phyloP scores from a whole-genome alignment of 2,797 vertebrate species.

The Megalops cyprinoides region DNA sequence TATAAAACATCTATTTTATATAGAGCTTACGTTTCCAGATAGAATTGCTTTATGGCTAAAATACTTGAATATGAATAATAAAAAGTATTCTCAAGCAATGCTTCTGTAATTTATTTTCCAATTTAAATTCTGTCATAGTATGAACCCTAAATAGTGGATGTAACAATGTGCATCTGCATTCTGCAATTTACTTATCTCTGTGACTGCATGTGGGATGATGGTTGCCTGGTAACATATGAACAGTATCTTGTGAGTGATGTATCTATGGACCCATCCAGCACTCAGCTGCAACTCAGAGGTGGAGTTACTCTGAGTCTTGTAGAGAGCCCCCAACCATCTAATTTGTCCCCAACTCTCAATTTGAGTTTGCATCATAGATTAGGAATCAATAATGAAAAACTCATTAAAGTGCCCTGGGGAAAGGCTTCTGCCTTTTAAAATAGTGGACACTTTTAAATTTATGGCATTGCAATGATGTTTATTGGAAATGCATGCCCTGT shows the following conservation, averaged over 20 bases:
- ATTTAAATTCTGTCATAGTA: not conserved
- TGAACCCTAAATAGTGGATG: not conserved
- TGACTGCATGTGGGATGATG: not conserved
- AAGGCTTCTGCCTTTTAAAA: not conserved
- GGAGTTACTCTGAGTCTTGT: not conserved
- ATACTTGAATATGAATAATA: slow-evolving; percentile 43
- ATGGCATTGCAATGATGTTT: not conserved
- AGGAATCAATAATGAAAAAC: not conserved
- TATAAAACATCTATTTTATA: slow-evolving; percentile 46
- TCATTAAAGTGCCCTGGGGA: not conserved
- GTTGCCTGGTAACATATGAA: slow-evolving; percentile 18
- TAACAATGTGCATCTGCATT: not conserved
- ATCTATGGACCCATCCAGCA: not conserved
- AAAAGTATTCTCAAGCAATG: slow-evolving; percentile 34
- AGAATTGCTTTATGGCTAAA: slow-evolving; percentile 41
- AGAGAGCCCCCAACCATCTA: no score
- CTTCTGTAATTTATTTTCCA: slow-evolving; percentile 16
- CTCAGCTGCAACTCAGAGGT: not conserved
- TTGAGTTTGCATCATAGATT: not conserved
- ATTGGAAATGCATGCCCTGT: not conserved
- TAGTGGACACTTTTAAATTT: not conserved
- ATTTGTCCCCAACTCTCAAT: not conserved
- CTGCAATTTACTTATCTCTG: not conserved
- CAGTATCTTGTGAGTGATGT: not conserved
- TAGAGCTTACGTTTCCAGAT: slow-evolving; percentile 44